These are phyloP conservation scores for Phyllostomus hastatus DNA, from an alignment of 2,113 vertebrate genomes.

Conservation along the genomic window DNA sequence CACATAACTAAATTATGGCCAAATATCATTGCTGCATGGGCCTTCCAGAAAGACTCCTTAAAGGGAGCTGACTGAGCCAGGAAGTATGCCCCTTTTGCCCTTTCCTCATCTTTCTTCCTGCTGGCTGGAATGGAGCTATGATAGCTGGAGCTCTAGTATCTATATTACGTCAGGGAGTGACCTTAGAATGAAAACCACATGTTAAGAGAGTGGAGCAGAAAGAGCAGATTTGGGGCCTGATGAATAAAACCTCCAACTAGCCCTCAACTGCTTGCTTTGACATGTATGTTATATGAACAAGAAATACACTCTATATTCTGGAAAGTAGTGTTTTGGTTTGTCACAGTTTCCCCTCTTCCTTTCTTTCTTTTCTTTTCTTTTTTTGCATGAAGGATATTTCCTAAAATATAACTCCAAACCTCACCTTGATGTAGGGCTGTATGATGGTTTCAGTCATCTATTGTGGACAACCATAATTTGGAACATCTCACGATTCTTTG, in stretches of 20 bases:
- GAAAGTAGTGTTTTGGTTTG: background rate
- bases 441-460: background rate
- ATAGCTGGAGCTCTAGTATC: background rate
- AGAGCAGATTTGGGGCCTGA: background rate
- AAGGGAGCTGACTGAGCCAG: background rate
- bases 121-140: background rate
- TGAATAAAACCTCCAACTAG: background rate
- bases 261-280: background rate
- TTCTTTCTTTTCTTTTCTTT: background rate
- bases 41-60: background rate
- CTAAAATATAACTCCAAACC: background rate
- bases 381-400: background rate
- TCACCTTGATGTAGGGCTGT: background rate
- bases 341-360: background rate
- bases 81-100: background rate
- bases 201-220: background rate
- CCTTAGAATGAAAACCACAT: background rate
- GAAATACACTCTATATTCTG: background rate
- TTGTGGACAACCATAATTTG: background rate
- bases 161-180: background rate
- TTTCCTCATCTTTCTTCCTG: background rate
- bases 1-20: background rate
- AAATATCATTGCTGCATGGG: background rate
- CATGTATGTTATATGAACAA: background rate
- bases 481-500: background rate